Base-by-base conservation (phyloP, 92 coral and sea anemone genomes). In the Meandrina meandrites region DNA sequence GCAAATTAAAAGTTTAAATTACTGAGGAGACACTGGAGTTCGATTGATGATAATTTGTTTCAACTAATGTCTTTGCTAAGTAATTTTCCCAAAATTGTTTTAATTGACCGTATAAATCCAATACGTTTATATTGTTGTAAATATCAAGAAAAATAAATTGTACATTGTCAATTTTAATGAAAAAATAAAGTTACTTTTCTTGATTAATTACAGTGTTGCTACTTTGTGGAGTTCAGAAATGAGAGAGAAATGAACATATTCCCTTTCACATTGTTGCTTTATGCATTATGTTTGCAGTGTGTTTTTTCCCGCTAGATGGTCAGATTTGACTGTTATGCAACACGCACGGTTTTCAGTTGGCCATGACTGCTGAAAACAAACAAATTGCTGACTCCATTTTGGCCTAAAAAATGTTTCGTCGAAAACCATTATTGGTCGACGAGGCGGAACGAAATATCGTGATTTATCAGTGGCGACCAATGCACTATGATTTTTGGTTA, bases 41-140 rank as follows among this genome's bases (percentile, higher is more conserved):
- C 71, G 24, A 12, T 66, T 66, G 35, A 1, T 66, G 14, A 19
- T 19, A 62, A 62, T 62, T 34, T 71, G 24, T 37, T 73, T 42
- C 45, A 36, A 2, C 13, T 22, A 36, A 3, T 36, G 28, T 24
- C 50, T 73, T 73, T 4, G 7, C 27, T 5, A 34, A 16, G 21
- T 15, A 71, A 71, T 34, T 35, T 18, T 40, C 22, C 11, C 13
- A 17, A 35, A 62, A 7, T 8, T 42, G 37, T 58, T 82, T 28
- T 68, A 68, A 66, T 36, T 2, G 12, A 37, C 13, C 50, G 16
- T 82, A 9, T 82, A 40, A 40, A 40, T n/a, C 28, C 78, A 82
- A 42, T 82, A 67, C 31, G 15, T 42, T 31, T 68, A 27, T 68
- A 68, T 69, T 35, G 86, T 31, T 81, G 86, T 53, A 81, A 64